Evolutionary conservation across 35 echinoderm and acorn worm species (phyloP), one percentile per base, ranked within the genome.

Genomic region (Apostichopus parvimensis): DNA sequence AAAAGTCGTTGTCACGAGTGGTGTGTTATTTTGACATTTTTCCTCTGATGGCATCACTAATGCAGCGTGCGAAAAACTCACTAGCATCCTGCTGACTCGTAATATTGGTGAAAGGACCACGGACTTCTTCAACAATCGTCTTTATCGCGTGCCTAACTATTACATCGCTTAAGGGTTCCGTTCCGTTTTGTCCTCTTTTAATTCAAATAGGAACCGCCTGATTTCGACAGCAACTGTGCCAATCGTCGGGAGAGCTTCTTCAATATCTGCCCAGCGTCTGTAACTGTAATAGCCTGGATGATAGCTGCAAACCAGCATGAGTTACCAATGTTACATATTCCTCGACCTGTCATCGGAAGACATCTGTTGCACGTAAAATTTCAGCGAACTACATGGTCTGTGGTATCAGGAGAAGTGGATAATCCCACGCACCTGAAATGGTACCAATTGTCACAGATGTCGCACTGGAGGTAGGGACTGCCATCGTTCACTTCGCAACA

Each of bases 381-480:
- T 45, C 3, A 45, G 34, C 34, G 34, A 25, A 61, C 54, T 6
- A 86, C 83, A 10, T 55, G 12, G 5, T 57, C 83, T 57, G 52
- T 18, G 6, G 56, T 86, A 55, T 55, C 54, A 15, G 83, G 83
- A 59, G 83, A 86, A 5, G 83, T 64, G n/a, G 56, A 57, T 9
- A 18, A 60, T 8, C 83, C 56, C 5, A 86, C 25, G 45, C 56
- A 57, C 59, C 20, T 57, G 56, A 86, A 86, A 20, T 57, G 56
- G 59, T 22, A 86, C 53, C 56, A 86, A 4, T 86, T 14, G 4
- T 86, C 18, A 34, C 82, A 86, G 5, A 59, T 12, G 20, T 22
- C 82, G n/a, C 82, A 86, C 7, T 25, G 24, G 24, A 86, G 8
- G n/a, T 86, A 86, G 8, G 82, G 82, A 20, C 12, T 86, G 54